phyloP scores from a whole-genome alignment of 2,888 invertebrate genomes.

The Caenorhabditis sinica region DNA sequence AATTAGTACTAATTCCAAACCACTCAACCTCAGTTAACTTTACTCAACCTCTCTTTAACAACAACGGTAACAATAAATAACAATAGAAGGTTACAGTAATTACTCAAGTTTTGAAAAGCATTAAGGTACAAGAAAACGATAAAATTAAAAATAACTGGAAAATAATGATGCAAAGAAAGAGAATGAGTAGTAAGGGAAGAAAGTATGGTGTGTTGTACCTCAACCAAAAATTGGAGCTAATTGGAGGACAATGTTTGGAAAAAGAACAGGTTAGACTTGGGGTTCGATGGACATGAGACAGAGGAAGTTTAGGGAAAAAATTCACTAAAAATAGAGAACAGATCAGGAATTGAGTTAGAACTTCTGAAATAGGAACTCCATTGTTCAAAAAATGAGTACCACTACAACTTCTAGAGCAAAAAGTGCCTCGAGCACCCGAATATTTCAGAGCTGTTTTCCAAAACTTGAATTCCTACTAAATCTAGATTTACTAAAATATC shows the following conservation, averaged over 20 bases:
- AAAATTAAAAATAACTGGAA: constrained; percentile 28
- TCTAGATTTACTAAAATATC: too few relatives aligned
- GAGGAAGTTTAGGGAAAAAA: background rate
- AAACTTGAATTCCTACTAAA: too few relatives aligned
- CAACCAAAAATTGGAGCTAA: constrained; percentile 58
- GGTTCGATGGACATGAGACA: background rate
- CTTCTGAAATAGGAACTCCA: too few relatives aligned
- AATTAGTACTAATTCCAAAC: background rate
- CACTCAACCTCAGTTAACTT: background rate
- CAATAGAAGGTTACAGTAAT: constrained; percentile 30
- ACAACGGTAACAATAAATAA: background rate
- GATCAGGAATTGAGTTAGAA: background rate
- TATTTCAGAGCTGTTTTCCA: too few relatives aligned
- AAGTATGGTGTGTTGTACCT: constrained; percentile 7
- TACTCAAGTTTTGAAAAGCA: constrained; percentile 29
- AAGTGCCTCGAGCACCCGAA: too few relatives aligned
- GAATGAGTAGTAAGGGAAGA: constrained; percentile 10
- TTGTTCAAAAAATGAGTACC: too few relatives aligned
- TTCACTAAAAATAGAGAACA: background rate
- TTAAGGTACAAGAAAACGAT: constrained; percentile 32
- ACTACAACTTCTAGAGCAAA: too few relatives aligned
- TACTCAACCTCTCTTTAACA: background rate
- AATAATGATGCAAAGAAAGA: constrained; percentile 11
- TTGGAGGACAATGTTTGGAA: constrained; percentile 21
- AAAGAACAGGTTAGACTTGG: constrained; percentile 23